Percentiles rank a stretch among this genome's conserved stretches.
Conservation (phyloP, 2,113 vertebrate species). For the Upupa epops region DNA sequence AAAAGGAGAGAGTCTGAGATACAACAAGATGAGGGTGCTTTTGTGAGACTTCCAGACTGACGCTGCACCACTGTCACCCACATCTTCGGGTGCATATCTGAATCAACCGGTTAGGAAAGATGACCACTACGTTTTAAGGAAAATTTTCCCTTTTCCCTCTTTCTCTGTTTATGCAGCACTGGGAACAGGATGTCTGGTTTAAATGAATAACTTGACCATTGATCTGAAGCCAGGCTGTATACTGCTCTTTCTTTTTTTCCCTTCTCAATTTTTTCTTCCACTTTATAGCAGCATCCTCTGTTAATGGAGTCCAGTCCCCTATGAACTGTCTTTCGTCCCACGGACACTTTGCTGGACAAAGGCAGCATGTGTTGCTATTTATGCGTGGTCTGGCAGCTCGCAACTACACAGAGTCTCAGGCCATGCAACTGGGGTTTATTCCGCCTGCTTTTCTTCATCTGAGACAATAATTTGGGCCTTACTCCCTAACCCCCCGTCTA, state of each 20-base stretch:
- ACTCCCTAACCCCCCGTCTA: neutral
- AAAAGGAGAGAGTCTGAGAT: neutral
- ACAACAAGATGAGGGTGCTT: neutral
- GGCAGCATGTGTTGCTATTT: neutral
- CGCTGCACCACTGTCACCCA: neutral
- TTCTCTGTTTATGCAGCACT: conserved; percentile 7
- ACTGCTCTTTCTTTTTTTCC: neutral
- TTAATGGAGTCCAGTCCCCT: conserved; percentile 33
- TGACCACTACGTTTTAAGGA: neutral
- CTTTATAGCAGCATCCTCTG: neutral
- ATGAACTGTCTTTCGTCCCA: neutral
- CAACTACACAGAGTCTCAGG: neutral
- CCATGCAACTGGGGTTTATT: neutral
- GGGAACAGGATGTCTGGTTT: neutral
- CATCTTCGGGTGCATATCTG: neutral
- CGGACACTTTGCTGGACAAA: neutral
- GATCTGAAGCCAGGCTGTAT: conserved; percentile 1
- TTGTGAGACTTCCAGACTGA: neutral
- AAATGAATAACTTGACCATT: conserved; percentile 37
- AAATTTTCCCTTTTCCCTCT: neutral
- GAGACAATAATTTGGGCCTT: neutral
- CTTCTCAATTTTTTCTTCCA: neutral
- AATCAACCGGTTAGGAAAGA: neutral
- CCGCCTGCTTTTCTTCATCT: neutral
- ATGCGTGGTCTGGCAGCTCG: neutral